Conservation (phyloP, 2,888 invertebrate genomes). For the Campoplex nolae region DNA sequence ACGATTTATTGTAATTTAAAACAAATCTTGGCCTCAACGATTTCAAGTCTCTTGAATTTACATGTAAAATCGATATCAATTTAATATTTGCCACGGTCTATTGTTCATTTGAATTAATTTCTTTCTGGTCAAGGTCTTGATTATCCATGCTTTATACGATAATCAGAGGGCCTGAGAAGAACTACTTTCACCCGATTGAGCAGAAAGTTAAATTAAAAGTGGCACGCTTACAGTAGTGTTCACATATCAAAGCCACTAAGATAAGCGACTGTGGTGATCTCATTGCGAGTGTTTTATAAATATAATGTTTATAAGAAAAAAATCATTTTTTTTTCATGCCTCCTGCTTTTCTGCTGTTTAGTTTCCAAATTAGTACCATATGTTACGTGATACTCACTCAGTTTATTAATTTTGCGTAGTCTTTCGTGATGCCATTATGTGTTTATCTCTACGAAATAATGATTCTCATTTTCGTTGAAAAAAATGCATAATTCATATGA, state of each 20-base stretch:
- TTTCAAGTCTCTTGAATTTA: not conserved
- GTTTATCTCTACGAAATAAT: not conserved
- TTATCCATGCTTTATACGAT: constrained; percentile 58
- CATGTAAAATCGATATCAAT: constrained; percentile 2
- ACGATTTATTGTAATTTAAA: not conserved
- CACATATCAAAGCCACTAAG: not conserved
- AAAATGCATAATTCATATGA: no score
- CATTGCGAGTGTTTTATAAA: not conserved
- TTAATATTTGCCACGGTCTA: constrained; percentile 24
- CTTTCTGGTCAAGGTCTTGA: constrained; percentile 18
- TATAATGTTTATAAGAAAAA: not conserved
- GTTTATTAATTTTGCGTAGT: not conserved
- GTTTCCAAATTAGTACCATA: not conserved
- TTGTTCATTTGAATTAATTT: constrained; percentile 45
- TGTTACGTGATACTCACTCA: not conserved
- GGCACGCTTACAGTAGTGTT: constrained; percentile 29
- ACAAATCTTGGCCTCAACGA: not conserved
- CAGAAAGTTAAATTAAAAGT: constrained; percentile 62
- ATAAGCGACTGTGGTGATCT: not conserved
- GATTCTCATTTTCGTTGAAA: no score
- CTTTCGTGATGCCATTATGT: not conserved
- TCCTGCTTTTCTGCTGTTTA: not conserved
- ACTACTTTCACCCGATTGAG: constrained; percentile 66
- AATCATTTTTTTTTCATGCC: not conserved
- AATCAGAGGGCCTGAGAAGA: constrained; percentile 63